These are phyloP conservation scores for Columbina picui DNA, from an alignment of 2,113 vertebrate genomes.

Conservation along the genomic window DNA sequence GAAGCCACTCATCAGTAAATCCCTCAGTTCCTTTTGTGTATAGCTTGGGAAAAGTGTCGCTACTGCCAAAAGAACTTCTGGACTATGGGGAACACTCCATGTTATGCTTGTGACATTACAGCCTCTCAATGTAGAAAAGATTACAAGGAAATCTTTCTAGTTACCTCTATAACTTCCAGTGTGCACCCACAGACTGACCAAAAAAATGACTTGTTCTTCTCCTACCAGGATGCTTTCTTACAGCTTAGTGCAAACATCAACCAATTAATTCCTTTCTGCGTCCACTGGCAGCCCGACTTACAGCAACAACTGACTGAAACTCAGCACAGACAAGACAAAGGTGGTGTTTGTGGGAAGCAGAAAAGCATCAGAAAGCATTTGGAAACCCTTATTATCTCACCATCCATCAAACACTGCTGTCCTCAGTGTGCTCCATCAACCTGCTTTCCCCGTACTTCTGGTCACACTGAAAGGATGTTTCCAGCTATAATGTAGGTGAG, in stretches of 20 bases:
- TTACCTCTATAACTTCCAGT: neutral
- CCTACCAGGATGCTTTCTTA: neutral
- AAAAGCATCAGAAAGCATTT: neutral
- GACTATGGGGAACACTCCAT: neutral
- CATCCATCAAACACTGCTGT: neutral
- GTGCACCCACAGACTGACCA: neutral
- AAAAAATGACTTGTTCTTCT: neutral
- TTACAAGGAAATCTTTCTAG: neutral
- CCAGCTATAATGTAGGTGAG: neutral
- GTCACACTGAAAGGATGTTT: neutral
- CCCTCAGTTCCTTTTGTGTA: neutral
- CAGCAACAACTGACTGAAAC: neutral
- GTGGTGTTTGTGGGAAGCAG: neutral
- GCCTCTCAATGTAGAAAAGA: neutral
- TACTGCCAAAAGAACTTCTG: neutral
- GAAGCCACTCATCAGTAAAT: neutral
- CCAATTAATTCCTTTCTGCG: neutral
- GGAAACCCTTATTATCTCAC: neutral
- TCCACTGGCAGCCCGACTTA: neutral
- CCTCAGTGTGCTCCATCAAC: neutral
- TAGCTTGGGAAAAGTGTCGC: accelerated
- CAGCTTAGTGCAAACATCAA: neutral
- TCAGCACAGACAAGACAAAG: neutral
- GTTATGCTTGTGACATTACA: neutral
- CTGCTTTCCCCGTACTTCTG: neutral